A percentile compares a stretch with the other conserved stretches of the same genome.
These are phyloP conservation scores for Danaus plexippus DNA, from an alignment of 1,140 invertebrate genomes.

Conservation along the genomic window DNA sequence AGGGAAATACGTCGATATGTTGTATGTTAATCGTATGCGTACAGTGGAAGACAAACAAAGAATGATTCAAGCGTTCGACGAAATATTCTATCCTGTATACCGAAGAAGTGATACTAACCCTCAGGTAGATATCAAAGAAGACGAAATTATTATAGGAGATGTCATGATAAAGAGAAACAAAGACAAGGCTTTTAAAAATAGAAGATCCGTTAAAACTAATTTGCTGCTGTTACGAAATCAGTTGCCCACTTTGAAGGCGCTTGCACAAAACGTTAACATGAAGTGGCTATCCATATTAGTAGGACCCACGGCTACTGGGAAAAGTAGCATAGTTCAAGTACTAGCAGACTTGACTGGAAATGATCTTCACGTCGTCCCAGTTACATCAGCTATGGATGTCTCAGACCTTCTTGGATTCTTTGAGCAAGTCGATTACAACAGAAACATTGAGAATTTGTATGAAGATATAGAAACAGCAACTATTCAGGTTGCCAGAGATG, in stretches of 20 bases:
- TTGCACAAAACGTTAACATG: conserved; percentile 88
- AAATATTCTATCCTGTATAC: conserved; percentile 73
- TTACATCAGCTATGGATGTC: conserved; percentile 95
- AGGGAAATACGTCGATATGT: conserved; percentile 79
- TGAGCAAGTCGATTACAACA: conserved; percentile 85
- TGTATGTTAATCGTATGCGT: conserved; percentile 89
- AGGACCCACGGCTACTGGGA: conserved; percentile 85
- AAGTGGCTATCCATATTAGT: conserved; percentile 94
- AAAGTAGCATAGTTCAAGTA: conserved; percentile 84
- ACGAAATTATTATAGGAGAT: conserved; percentile 75
- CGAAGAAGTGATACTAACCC: conserved; percentile 64
- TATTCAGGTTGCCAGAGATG: conserved; percentile 37
- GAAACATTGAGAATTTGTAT: conserved; percentile 53
- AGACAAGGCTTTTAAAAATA: conserved; percentile 54
- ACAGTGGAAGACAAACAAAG: conserved; percentile 78
- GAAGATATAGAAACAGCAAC: conserved; percentile 54
- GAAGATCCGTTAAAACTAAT: conserved; percentile 57
- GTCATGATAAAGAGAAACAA: conserved; percentile 65
- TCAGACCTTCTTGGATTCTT: conserved; percentile 96
- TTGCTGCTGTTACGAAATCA: conserved; percentile 79
- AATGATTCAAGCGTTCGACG: conserved; percentile 75
- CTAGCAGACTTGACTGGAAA: conserved; percentile 83
- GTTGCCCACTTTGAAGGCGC: conserved; percentile 76
- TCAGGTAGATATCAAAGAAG: conserved; percentile 68
- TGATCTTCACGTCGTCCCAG: conserved; percentile 82